Evolutionary conservation across 2,113 vertebrate species (phyloP), one percentile per base, ranked within the genome.

Genomic region (Gobius niger): DNA sequence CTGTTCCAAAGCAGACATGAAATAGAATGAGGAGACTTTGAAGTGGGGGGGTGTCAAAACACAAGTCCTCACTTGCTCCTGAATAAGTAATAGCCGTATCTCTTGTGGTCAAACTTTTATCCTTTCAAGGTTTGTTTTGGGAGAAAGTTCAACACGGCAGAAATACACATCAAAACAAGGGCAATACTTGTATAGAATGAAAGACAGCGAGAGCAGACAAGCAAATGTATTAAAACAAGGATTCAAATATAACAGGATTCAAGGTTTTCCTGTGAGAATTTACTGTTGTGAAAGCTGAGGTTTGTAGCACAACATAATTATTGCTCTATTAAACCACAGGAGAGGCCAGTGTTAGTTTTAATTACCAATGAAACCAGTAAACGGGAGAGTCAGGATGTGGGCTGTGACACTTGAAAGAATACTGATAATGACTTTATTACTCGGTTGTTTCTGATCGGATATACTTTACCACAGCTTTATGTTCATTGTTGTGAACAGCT

Each of bases 1-100:
- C 72, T 40, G 24, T 54, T 85, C 78, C 85, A 75, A 84, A 75
- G 76, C 77, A 57, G 63, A 89, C 89, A 88, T 90, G 82, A 91
- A 91, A 91, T 80, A 83, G 85, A 89, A 87, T 84, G 51, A 44
- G 62, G 70, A 68, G 66, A 60, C 87, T 91, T 91, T 91, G 89
- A 91, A 91, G 89, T 80, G n/a, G 64, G 78, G 83, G 68, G 78
- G 83, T 83, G 82, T 87, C 81, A 85, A 83, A 88, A 85, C 79
- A 85, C 18, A 63, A 83, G 63, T 81, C 76, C 80, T 74, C 69
- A 68, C 85, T 73, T 78, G 75, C 66, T 76, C 13, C 76, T 82
- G 83, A 91, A 88, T 88, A 86, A 84, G 77, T 87, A 50, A 89
- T 87, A 80, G 82, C 76, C 67, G 67, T 52, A 63, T 56, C 75